phyloP scores from a whole-genome alignment of 2,797 vertebrate genomes.

The Pitangus sulphuratus region DNA sequence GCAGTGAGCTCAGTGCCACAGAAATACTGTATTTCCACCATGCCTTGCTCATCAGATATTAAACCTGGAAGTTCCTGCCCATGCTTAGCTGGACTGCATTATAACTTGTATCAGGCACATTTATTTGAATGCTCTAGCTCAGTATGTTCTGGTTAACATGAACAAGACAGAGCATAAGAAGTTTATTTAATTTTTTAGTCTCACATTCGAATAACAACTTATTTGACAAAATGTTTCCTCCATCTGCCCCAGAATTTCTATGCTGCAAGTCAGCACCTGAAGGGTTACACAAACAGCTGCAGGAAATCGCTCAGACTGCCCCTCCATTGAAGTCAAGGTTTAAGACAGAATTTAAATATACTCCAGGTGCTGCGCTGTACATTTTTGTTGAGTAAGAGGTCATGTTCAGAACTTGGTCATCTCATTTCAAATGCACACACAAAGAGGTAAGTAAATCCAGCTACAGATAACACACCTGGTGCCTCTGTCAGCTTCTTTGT shows the following conservation, averaged over 20 bases:
- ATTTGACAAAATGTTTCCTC: background rate
- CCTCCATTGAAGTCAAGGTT: background rate
- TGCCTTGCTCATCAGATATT: background rate
- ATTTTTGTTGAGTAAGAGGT: background rate
- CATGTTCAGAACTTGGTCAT: background rate
- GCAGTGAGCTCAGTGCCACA: background rate
- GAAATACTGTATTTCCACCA: background rate
- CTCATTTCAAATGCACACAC: background rate
- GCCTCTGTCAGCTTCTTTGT: background rate
- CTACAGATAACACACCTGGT: background rate
- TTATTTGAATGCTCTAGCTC: background rate
- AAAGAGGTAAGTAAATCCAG: background rate
- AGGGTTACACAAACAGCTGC: background rate
- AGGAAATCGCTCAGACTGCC: background rate
- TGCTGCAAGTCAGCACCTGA: background rate
- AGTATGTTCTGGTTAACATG: background rate
- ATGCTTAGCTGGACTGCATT: background rate
- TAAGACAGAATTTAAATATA: background rate
- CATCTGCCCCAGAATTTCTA: background rate
- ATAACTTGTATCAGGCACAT: background rate
- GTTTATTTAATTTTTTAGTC: background rate
- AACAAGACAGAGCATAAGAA: background rate
- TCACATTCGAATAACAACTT: background rate
- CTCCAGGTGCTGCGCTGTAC: background rate
- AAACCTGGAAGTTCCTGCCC: background rate